These are phyloP conservation scores for Punctoribates punctum DNA, from an alignment of 2,888 invertebrate species.

Conservation along the genomic window DNA sequence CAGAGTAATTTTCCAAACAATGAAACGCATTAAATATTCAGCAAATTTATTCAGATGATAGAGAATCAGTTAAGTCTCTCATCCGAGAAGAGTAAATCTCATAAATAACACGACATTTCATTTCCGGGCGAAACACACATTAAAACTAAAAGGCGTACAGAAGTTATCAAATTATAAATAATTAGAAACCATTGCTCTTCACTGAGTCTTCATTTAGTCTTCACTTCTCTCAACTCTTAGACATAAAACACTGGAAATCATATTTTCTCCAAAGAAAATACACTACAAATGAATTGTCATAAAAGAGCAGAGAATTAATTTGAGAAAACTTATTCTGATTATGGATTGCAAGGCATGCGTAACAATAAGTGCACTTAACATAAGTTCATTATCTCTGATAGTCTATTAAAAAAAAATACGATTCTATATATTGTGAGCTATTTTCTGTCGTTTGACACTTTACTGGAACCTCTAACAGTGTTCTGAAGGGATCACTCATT, in stretches of 20 bases:
- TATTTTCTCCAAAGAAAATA: no score
- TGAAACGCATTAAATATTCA: conserved; percentile 36
- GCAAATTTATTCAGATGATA: conserved; percentile 30
- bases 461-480: not conserved
- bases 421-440: not conserved
- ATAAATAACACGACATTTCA: conserved; percentile 31
- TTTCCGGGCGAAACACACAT: conserved; percentile 27
- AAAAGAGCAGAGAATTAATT: conserved; percentile 4
- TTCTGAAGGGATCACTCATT: not conserved
- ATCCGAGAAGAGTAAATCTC: conserved; percentile 35
- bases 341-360: conserved; percentile 34
- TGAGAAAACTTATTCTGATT: conserved; percentile 34
- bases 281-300: conserved; percentile 4
- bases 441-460: not conserved
- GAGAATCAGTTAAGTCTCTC: conserved; percentile 36
- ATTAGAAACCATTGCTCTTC: conserved; percentile 19
- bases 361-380: conserved; percentile 27
- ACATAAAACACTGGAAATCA: not conserved
- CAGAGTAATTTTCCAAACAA: conserved; percentile 35
- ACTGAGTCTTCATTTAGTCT: not conserved
- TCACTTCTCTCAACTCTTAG: not conserved
- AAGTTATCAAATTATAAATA: conserved; percentile 34
- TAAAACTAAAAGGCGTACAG: conserved; percentile 24
- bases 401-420: not conserved
- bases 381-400: conserved; percentile 27